A percentile compares a stretch with the other conserved stretches of the same genome.
phyloP scores from a whole-genome alignment of 1,140 invertebrate species.

The Cyphomyrmex costatus region DNA sequence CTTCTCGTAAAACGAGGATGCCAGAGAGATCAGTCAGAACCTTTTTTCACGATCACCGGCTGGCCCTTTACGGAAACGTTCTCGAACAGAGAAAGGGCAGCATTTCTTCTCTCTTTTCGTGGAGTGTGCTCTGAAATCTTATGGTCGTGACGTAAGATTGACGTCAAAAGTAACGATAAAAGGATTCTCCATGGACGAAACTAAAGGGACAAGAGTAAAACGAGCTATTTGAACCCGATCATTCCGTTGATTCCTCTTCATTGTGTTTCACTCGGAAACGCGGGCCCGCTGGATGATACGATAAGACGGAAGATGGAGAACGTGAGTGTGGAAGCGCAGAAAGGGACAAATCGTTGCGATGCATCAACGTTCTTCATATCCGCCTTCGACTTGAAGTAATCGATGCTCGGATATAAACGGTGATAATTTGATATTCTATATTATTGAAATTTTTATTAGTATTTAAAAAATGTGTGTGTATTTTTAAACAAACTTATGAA shows the following conservation, averaged over 20 bases:
- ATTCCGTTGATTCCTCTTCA: conserved; percentile 42
- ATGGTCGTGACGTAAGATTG: conserved; percentile 45
- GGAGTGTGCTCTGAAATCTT: conserved; percentile 35
- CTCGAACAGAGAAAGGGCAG: not conserved
- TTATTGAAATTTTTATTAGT: not conserved
- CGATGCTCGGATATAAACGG: not conserved
- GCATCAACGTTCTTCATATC: conserved; percentile 3
- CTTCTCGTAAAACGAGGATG: conserved; percentile 50
- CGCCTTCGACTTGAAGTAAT: not conserved
- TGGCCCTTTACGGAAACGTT: not conserved
- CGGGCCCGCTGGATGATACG: not conserved
- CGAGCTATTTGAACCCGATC: conserved; percentile 39
- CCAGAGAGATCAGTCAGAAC: conserved; percentile 24
- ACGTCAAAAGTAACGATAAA: conserved; percentile 62
- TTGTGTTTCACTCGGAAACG: conserved; percentile 40
- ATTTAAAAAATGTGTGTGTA: not conserved
- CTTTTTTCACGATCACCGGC: conserved; percentile 33
- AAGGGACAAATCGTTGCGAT: conserved; percentile 15
- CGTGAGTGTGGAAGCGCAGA: not conserved
- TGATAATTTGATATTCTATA: conserved; percentile 14
- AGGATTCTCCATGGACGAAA: conserved; percentile 28
- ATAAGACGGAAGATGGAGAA: not conserved
- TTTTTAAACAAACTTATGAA: no score
- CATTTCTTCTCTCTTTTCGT: not conserved
- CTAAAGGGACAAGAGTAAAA: conserved; percentile 36